These are phyloP conservation scores for Natrix natrix DNA, from an alignment of 2,797 vertebrate genomes.

Conservation along the genomic window DNA sequence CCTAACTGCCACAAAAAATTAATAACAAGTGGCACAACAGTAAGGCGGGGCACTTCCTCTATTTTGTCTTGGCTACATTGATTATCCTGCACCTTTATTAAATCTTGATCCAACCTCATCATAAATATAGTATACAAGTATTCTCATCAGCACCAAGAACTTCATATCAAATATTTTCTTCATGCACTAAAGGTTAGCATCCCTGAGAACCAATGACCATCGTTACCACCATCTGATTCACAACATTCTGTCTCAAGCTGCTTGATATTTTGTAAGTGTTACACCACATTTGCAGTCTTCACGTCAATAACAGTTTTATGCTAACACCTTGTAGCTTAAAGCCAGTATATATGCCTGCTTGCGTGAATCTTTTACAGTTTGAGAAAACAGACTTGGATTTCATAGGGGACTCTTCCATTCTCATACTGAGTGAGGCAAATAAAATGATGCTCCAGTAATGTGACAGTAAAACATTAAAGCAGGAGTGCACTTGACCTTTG, in stretches of 20 bases:
- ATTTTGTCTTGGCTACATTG: not conserved
- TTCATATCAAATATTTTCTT: conserved; percentile 91
- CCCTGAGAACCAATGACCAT: conserved; percentile 86
- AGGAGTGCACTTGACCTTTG: not conserved
- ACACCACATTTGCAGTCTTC: conserved; percentile 86
- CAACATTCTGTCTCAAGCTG: conserved; percentile 93
- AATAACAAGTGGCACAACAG: no score
- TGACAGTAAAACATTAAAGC: not conserved
- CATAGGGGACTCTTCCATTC: not conserved
- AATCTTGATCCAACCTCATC: conserved; percentile 96
- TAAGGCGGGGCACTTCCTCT: not conserved
- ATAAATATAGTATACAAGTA: conserved; percentile 97
- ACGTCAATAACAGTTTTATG: conserved; percentile 89
- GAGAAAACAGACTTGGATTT: not conserved
- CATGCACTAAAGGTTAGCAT: conserved; percentile 94
- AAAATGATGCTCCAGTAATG: not conserved
- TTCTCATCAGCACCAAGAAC: conserved; percentile 95
- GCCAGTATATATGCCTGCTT: conserved; percentile 89
- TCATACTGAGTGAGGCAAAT: not conserved
- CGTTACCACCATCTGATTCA: conserved; percentile 57
- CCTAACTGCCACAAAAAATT: not conserved
- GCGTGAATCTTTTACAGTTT: not conserved
- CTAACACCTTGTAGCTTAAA: conserved; percentile 97
- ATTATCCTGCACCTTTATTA: conserved; percentile 83
- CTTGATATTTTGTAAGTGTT: conserved; percentile 83